Conservation (phyloP, 2,888 invertebrate genomes). For the Nomada fabriciana region DNA sequence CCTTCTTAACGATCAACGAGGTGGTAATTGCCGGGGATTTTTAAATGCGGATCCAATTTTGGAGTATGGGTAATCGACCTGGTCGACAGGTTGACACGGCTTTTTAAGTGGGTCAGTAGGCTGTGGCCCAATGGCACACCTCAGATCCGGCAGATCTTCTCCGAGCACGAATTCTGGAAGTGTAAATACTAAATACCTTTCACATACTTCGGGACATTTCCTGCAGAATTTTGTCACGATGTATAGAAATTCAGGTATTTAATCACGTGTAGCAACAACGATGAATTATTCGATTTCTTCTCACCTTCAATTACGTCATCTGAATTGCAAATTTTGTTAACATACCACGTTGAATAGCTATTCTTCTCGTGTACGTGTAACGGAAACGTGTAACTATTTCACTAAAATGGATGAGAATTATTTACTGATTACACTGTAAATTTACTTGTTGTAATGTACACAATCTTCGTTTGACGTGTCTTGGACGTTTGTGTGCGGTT, state of each 20-base stretch:
- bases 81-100: slow-evolving; percentile 46
- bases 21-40: background rate
- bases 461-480: slow-evolving; percentile 28
- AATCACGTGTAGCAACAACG: background rate
- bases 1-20: background rate
- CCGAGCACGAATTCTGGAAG: slow-evolving; percentile 54
- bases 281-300: background rate
- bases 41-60: slow-evolving; percentile 36
- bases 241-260: background rate
- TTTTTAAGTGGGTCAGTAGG: slow-evolving; percentile 78
- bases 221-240: background rate
- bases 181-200: slow-evolving; percentile 30
- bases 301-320: background rate
- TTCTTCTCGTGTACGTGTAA: too few relatives aligned
- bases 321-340: background rate
- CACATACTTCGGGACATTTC: slow-evolving; percentile 55
- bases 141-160: slow-evolving; percentile 66
- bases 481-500: background rate
- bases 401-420: background rate
- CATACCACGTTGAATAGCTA: too few relatives aligned
- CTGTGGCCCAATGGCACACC: slow-evolving; percentile 75
- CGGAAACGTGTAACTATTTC: too few relatives aligned
- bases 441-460: background rate
- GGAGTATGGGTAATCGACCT: slow-evolving; percentile 15
- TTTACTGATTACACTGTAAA: background rate